Percentiles rank a stretch among this genome's conserved stretches.
These are phyloP conservation scores for Vanessa atalanta DNA, from an alignment of 1,140 invertebrate species.

Conservation along the genomic window DNA sequence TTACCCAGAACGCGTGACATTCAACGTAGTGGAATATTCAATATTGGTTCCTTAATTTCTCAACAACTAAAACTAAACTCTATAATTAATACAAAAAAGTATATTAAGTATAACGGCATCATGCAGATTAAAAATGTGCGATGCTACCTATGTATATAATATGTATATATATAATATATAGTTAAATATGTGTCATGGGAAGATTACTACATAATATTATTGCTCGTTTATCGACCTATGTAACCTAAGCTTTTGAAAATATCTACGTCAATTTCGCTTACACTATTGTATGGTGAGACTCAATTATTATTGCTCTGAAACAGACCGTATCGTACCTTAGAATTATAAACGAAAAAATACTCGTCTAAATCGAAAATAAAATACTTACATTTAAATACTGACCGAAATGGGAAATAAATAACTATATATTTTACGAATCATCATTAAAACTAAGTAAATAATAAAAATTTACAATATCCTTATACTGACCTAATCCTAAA, in stretches of 20 bases:
- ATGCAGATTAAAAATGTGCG: conserved; percentile 31
- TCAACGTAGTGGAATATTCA: conserved; percentile 38
- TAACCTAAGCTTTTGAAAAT: conserved; percentile 22
- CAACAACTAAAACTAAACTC: conserved; percentile 35
- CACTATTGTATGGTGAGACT: conserved; percentile 41
- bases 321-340: conserved; percentile 48
- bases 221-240: conserved; percentile 35
- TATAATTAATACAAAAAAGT: conserved; percentile 44
- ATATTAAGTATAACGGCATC: conserved; percentile 41
- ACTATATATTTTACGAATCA: conserved; percentile 64
- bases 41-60: conserved; percentile 28
- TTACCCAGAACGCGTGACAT: conserved; percentile 45
- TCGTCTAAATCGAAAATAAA: conserved; percentile 61
- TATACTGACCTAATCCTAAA: conserved; percentile 65
- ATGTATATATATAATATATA: conserved; percentile 10
- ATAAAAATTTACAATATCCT: conserved; percentile 75
- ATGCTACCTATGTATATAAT: conserved; percentile 29
- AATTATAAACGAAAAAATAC: conserved; percentile 50
- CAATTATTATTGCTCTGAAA: conserved; percentile 67
- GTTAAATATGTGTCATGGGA: conserved; percentile 21
- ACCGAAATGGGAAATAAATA: conserved; percentile 79
- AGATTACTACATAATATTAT: conserved; percentile 36
- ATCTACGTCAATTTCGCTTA: conserved; percentile 26
- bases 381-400: conserved; percentile 80
- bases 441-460: conserved; percentile 62